A percentile compares a stretch with the other conserved stretches of the same genome.
Conservation (phyloP, 2,888 invertebrate genomes). For the Cremastinae sp. region DNA sequence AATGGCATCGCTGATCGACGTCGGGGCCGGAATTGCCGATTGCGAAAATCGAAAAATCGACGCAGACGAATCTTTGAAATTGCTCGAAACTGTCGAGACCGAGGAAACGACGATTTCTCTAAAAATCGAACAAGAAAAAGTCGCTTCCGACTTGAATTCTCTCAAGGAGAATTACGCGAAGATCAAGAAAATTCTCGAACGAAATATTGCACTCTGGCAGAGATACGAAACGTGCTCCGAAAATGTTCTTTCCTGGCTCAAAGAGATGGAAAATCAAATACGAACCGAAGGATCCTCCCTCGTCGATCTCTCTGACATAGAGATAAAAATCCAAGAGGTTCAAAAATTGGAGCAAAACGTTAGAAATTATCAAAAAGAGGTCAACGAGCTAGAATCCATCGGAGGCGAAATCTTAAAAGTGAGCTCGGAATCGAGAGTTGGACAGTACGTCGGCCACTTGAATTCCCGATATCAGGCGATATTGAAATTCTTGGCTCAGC, state of each 20-base stretch:
- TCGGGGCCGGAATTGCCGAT: constrained; percentile 87
- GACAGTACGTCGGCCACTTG: constrained; percentile 90
- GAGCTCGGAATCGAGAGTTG: constrained; percentile 91
- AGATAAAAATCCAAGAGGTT: constrained; percentile 86
- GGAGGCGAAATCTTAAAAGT: constrained; percentile 88
- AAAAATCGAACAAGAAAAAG: constrained; percentile 86
- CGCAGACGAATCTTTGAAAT: constrained; percentile 86
- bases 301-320: constrained; percentile 85
- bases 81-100: constrained; percentile 87
- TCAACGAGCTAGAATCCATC: constrained; percentile 85
- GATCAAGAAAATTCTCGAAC: constrained; percentile 86
- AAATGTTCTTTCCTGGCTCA: constrained; percentile 88
- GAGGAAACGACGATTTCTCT: constrained; percentile 86
- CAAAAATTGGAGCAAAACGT: constrained; percentile 85
- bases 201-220: constrained; percentile 89
- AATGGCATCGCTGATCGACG: constrained; percentile 88
- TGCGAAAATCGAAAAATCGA: constrained; percentile 86
- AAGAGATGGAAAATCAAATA: constrained; percentile 89
- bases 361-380: constrained; percentile 84
- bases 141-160: constrained; percentile 87
- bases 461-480: constrained; percentile 88
- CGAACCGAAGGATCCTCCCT: constrained; percentile 88
- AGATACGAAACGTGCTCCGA: constrained; percentile 90
- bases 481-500: constrained; percentile 86
- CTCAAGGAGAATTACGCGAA: constrained; percentile 86